Base-by-base conservation (phyloP, 2,888 invertebrate genomes). In the Zygogramma bicolorata region DNA sequence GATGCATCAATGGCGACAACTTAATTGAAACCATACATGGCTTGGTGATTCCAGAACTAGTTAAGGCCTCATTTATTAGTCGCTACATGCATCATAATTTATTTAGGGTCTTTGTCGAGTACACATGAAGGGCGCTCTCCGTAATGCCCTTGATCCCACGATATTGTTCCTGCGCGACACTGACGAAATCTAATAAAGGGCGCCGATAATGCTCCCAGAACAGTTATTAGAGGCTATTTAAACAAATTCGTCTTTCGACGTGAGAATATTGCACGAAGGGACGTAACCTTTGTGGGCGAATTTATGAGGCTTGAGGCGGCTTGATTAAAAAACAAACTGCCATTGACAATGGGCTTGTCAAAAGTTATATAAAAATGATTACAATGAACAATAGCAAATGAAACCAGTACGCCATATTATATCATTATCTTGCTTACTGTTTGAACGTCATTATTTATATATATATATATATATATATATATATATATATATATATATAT, bases 121-220 rank as follows among this genome's bases (percentile, higher is more conserved):
- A 53, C 53, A 27, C 7, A 53, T 53, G 25, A 53, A 53, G 53
- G 53, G 53, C 53, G 53, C 53, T 22, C 53, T 27, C 25, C 8
- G 27, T 53, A 53, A 53, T 15, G 42, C 42, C 68, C 49, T 75
- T 77, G 75, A 75, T 77, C 74, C 76, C 62, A 65, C 70, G 70
- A 74, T 74, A 74, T 75, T 65, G 75, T 68, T 65, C 72, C 69
- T 40, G 58, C 68, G 69, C 67, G 38, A 70, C 63, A 46, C 68
- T 65, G 72, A 71, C 66, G 74, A 79, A 79, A 80, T 80, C 78
- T 79, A 81, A 81, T 81, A 81, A 81, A 80, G 77, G 80, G 77
- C 75, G 63, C 29, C 31, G 46, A 42, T 46, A 63, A 63, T 31
- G 63, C 63, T 46, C 25, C 46, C 49, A 31, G 27, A 46, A 29